Base-by-base conservation (phyloP, 2,888 invertebrate species). In the Drosophila putrida region DNA sequence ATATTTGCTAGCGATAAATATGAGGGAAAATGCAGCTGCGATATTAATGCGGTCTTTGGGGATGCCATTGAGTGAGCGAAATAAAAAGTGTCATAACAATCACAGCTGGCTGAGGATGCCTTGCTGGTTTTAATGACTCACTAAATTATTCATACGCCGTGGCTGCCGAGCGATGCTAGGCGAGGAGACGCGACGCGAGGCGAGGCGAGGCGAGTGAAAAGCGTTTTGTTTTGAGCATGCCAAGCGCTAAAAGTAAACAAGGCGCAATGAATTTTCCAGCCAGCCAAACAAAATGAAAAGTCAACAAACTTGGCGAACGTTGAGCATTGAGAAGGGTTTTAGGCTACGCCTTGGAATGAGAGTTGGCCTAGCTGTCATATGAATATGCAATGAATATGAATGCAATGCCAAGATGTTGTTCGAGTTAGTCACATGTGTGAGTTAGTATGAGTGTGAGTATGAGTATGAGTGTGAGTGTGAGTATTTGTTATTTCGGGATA, bases 211-310 rank as follows among this genome's bases (percentile, higher is more conserved):
- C 39, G 51, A 75, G 68, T 74, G 88, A 85, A 87, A 78, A 86
- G 86, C 86, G 84, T 83, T 88, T 87, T 86, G 89, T 86, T 88
- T 84, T 78, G 78, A 84, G 87, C 81, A 71, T 71, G 86, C 86
- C 80, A 83, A 82, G 86, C 83, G 88, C 83, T 88, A 86, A 84
- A 83, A 83, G 83, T 84, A 84, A 84, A 84, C 83, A 84, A 84
- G 80, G 82, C 80, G 83, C 80, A 69, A 80, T 80, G 83, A 82
- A 82, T 79, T 80, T 88, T 88, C 81, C 88, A 80, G 77, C 71
- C 88, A 83, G 82, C 81, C 84, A 83, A 86, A 88, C 84, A 86
- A 90, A 89, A 89, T 89, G 85, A 80, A 90, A 88, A 90, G 86
- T 86, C 86, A 86, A 86, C 86, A 86, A 86, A 86, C 88, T 79